Percentiles rank a stretch among this genome's conserved stretches.
Evolutionary conservation across 2,888 invertebrate species (phyloP).

Genomic region (Eilema griseolum): DNA sequence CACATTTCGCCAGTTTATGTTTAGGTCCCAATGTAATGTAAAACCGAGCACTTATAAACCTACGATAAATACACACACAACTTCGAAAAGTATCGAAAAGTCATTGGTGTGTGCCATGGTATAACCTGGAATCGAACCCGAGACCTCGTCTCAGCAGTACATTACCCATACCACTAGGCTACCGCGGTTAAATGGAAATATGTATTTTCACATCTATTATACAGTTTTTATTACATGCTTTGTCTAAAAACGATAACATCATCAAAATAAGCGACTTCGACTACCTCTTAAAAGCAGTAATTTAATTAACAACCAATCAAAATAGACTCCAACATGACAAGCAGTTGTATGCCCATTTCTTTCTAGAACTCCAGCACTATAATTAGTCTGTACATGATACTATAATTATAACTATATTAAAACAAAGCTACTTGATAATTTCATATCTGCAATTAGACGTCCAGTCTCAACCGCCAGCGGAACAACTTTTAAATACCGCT

Average conservation of each 20-base stretch:
- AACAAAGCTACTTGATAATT: conserved; percentile 30
- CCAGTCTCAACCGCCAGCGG: neutral
- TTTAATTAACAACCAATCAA: neutral
- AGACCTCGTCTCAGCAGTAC: too few species aligned
- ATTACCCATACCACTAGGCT: too few species aligned
- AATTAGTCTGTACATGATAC: conserved; percentile 28
- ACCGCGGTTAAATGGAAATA: too few species aligned
- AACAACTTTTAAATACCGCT: neutral
- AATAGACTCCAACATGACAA: neutral
- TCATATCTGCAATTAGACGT: conserved; percentile 41
- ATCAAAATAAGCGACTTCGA: neutral
- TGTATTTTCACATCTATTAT: neutral
- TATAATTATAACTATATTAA: conserved; percentile 18
- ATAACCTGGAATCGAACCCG: too few species aligned
- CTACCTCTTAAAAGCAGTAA: conserved; percentile 2
- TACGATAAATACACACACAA: too few species aligned
- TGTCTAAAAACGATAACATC: neutral
- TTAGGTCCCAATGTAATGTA: too few species aligned
- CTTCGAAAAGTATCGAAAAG: too few species aligned
- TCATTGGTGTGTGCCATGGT: too few species aligned
- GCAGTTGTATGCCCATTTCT: conserved; percentile 13
- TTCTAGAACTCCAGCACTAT: conserved; percentile 26
- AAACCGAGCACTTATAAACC: too few species aligned
- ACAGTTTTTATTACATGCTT: neutral
- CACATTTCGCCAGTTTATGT: too few species aligned